Evolutionary conservation across 1,140 invertebrate species (phyloP).

Genomic region (Cydia pomonella): DNA sequence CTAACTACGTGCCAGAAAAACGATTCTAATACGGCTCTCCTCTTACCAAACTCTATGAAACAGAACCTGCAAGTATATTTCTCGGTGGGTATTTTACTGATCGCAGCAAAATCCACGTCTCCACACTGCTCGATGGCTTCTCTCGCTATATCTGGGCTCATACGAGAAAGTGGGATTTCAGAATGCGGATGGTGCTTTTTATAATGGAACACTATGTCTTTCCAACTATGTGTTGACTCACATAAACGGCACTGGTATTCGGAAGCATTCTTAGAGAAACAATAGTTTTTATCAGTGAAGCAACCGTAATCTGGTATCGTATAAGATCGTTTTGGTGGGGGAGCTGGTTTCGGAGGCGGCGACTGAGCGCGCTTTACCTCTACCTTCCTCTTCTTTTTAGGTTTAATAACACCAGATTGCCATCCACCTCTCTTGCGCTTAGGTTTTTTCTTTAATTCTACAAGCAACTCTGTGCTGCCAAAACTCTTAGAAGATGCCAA

Average conservation of each 20-base stretch:
- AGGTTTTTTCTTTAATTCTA: slow-evolving; percentile 57
- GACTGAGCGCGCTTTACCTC: slow-evolving; percentile 40
- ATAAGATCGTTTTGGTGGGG: slow-evolving; percentile 13
- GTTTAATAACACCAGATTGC: slow-evolving; percentile 62
- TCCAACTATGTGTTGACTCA: slow-evolving; percentile 74
- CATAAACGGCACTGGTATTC: slow-evolving; percentile 82
- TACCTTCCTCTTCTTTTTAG: slow-evolving; percentile 60
- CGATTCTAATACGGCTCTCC: slow-evolving; percentile 60
- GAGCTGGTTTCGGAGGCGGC: slow-evolving; percentile 1
- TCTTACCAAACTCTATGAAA: slow-evolving; percentile 65
- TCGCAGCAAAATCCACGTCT: slow-evolving; percentile 57
- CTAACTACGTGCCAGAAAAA: slow-evolving; percentile 86
- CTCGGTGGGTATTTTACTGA: slow-evolving; percentile 56
- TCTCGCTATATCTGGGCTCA: slow-evolving; percentile 77
- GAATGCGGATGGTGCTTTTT: slow-evolving; percentile 82
- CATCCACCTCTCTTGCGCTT: slow-evolving; percentile 59
- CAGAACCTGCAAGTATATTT: slow-evolving; percentile 80
- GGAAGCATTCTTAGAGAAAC: slow-evolving; percentile 59
- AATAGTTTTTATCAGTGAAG: slow-evolving; percentile 69
- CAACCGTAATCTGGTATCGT: slow-evolving; percentile 52
- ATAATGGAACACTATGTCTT: slow-evolving; percentile 85
- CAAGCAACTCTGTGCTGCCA: slow-evolving; percentile 51
- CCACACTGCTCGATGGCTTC: slow-evolving; percentile 64
- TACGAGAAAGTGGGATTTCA: slow-evolving; percentile 84
- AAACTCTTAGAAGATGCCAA: slow-evolving; percentile 55